These are phyloP conservation scores for Meandrusa payeni DNA, from an alignment of 2,888 invertebrate genomes.

Conservation along the genomic window DNA sequence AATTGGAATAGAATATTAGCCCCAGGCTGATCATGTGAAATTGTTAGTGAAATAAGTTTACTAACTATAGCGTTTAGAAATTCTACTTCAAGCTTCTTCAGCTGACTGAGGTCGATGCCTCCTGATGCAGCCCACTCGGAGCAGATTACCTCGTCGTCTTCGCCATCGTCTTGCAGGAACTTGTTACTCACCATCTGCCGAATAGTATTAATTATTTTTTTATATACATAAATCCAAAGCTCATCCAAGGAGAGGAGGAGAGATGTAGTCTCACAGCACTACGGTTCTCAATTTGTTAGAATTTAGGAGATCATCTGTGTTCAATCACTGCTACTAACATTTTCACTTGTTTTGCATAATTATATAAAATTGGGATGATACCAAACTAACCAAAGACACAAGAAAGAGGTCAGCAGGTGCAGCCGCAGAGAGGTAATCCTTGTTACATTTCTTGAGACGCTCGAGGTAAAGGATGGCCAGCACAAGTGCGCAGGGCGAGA, in stretches of 20 bases:
- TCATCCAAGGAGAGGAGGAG: too few species aligned
- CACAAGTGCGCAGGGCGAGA: slow-evolving; percentile 95
- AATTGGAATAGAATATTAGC: too few species aligned
- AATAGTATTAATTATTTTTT: too few species aligned
- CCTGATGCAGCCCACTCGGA: slow-evolving; percentile 96
- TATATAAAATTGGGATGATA: too few species aligned
- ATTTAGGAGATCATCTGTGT: too few species aligned
- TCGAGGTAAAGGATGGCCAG: slow-evolving; percentile 96
- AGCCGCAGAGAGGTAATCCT: slow-evolving; percentile 90
- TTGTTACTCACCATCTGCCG: slow-evolving; percentile 98
- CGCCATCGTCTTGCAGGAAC: slow-evolving; percentile 95
- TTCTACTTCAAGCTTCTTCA: slow-evolving; percentile 92
- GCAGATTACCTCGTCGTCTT: slow-evolving; percentile 94
- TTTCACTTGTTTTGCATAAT: too few species aligned
- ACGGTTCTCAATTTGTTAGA: too few species aligned
- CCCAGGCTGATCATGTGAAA: too few species aligned
- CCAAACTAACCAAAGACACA: slow-evolving; percentile 89
- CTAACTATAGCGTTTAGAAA: slow-evolving; percentile 95
- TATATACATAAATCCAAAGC: too few species aligned
- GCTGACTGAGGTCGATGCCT: slow-evolving; percentile 85
- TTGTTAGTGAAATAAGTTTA: slow-evolving; percentile 34
- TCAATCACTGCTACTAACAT: too few species aligned
- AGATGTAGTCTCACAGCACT: too few species aligned
- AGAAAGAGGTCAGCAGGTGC: slow-evolving; percentile 96
- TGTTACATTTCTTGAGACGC: slow-evolving; percentile 89